Percentiles rank a stretch among this genome's conserved stretches.
phyloP scores from a whole-genome alignment of 2,113 vertebrate species.

The Pleuronectes platessa region DNA sequence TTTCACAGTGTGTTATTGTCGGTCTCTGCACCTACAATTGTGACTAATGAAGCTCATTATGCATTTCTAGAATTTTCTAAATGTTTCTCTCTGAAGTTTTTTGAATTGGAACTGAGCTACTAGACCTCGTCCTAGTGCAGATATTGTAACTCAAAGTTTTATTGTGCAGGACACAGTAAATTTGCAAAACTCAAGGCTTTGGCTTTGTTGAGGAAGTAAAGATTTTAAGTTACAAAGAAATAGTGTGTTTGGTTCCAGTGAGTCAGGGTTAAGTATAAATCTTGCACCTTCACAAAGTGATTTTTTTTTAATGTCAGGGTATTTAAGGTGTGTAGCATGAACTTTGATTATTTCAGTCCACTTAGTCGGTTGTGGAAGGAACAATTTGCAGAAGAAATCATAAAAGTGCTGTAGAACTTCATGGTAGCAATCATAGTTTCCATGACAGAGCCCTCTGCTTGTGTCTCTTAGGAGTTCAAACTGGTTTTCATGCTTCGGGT shows the following conservation, averaged over 20 bases:
- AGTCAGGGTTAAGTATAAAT: neutral
- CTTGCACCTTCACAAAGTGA: neutral
- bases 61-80: slow-evolving; percentile 26
- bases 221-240: slow-evolving; percentile 5
- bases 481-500: neutral
- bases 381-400: neutral
- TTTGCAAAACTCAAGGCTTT: slow-evolving; percentile 25
- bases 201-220: neutral
- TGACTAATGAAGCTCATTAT: slow-evolving; percentile 44
- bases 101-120: slow-evolving; percentile 1
- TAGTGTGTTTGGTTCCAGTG: neutral
- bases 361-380: neutral
- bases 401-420: neutral
- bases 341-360: neutral
- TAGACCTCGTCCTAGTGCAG: slow-evolving; percentile 4
- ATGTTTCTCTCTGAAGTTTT: slow-evolving; percentile 25
- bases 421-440: neutral
- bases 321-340: neutral
- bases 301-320: neutral
- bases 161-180: slow-evolving; percentile 32
- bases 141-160: slow-evolving; percentile 7
- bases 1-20: slow-evolving; percentile 41
- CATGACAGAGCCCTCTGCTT: neutral
- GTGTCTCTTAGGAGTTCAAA: neutral
- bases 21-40: slow-evolving; percentile 25